Base-by-base conservation (phyloP, 2,113 vertebrate genomes). In the Xerus inauris region DNA sequence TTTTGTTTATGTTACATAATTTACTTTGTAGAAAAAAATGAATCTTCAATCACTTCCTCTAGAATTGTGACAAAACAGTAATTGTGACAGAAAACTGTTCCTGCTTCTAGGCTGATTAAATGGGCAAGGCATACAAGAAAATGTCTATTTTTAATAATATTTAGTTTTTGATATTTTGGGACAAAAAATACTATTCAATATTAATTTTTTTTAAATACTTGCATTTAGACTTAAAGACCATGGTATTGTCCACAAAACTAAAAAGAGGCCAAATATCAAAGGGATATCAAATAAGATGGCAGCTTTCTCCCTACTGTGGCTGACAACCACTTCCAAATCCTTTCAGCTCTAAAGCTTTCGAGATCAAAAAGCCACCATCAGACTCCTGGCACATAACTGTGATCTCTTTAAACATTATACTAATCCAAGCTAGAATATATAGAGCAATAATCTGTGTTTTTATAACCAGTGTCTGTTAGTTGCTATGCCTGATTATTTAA, bases 221-320 rank as follows among this genome's bases (percentile, higher is more conserved):
- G 49, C 4, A 40, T 38, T 19, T 42, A 24, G 13, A 32, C 32
- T 80, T 72, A 45, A 67, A 92, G 28, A 72, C 7, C 24, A 65
- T 47, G 38, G 3, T 49, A 84, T 64, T 91, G 24, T 94, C 45
- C 59, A 54, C 8, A 90, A 28, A 92, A 94, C 38, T 87, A 87
- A 92, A 97, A 95, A 54, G 57, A 95, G 81, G 80, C 26, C 90
- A 96, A 85, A 82, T 96, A 94, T 94, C 84, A 96, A 96, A 97
- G 87, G 72, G 17, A 49, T 94, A 85, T 93, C 84, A 94, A 85
- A 28, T 49, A 88, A 69, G 32, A 90, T 87, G 77, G 26, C 54
- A 73, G 40, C 8, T 76, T 92, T 67, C 24, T 47, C 17, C 13
- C 54, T 92, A 45, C 20, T 42, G 17, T 40, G 85, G 72, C 93